Conservation (phyloP, 64 coral and sea anemone genomes). For the Dendronephthya gigantea region DNA sequence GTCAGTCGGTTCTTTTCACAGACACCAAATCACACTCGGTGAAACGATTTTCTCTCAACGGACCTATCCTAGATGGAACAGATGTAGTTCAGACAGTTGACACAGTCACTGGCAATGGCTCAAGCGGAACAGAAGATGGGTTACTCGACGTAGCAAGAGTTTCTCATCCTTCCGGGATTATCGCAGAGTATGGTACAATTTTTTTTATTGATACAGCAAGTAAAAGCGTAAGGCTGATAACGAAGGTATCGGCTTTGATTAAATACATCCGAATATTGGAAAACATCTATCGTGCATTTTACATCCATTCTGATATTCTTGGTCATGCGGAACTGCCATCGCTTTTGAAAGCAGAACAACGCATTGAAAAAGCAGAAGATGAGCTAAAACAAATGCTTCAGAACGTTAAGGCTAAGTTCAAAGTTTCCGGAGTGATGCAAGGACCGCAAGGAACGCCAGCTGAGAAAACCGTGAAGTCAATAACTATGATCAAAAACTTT, state of each 20-base stretch:
- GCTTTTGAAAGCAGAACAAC: slow-evolving; percentile 32
- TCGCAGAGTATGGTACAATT: slow-evolving; percentile 20
- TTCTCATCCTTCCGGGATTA: slow-evolving; percentile 12
- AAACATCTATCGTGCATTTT: slow-evolving; percentile 47
- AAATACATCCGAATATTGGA: slow-evolving; percentile 53
- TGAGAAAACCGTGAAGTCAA: slow-evolving; percentile 25
- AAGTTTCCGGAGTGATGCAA: slow-evolving; percentile 47
- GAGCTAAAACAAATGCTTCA: slow-evolving; percentile 35
- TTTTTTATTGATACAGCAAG: slow-evolving; percentile 32
- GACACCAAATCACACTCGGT: slow-evolving; percentile 34
- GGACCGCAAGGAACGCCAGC: slow-evolving; percentile 49
- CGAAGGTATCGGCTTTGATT: slow-evolving; percentile 15
- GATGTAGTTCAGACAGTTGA: not conserved
- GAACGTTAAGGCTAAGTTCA: slow-evolving; percentile 45
- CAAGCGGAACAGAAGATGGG: slow-evolving; percentile 36
- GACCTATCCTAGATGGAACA: slow-evolving; percentile 18
- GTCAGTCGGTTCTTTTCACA: slow-evolving; percentile 29
- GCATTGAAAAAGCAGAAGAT: slow-evolving; percentile 36
- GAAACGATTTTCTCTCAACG: slow-evolving; percentile 36
- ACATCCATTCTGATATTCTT: slow-evolving; percentile 47
- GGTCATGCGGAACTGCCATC: slow-evolving; percentile 36
- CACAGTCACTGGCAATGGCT: slow-evolving; percentile 35
- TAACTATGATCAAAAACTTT: slow-evolving; percentile 46
- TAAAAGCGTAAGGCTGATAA: slow-evolving; percentile 43
- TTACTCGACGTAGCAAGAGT: slow-evolving; percentile 14